A percentile compares a stretch with the other conserved stretches of the same genome.
Conservation (phyloP, 2,797 vertebrate species). For the Luscinia megarhynchos region DNA sequence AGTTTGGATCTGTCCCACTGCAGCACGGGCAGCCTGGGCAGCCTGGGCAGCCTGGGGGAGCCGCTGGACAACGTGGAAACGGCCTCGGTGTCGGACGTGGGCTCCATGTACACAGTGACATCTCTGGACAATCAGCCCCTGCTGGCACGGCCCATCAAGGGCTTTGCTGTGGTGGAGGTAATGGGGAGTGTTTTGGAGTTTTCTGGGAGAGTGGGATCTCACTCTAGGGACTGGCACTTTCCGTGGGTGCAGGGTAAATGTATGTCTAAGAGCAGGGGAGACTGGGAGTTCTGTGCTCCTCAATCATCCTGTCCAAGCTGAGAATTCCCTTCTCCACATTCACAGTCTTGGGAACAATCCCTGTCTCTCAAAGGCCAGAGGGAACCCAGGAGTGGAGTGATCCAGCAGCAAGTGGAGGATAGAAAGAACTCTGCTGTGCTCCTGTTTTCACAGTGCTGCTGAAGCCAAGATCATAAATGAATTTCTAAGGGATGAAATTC, state of each 20-base stretch:
- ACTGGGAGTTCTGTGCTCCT: neutral
- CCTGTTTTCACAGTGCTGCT: accelerated
- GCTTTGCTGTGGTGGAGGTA: conserved; percentile 98
- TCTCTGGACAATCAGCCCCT: conserved; percentile 88
- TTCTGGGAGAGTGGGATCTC: neutral
- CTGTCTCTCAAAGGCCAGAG: neutral
- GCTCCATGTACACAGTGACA: conserved; percentile 89
- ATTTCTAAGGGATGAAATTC: neutral
- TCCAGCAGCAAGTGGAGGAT: neutral
- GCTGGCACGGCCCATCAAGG: conserved; percentile 89
- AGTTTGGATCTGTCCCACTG: conserved; percentile 94
- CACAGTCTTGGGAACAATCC: accelerated
- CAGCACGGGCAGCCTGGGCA: conserved; percentile 94
- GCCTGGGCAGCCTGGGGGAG: conserved; percentile 92
- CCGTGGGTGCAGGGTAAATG: accelerated
- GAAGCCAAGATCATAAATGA: neutral
- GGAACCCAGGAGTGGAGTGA: neutral
- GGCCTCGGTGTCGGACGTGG: conserved; percentile 85
- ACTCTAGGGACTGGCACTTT: neutral
- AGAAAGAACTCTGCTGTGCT: neutral
- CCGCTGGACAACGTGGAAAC: conserved; percentile 88
- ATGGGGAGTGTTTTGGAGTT: neutral
- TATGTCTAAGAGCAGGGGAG: accelerated
- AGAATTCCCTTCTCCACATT: neutral
- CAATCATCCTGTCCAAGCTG: too few relatives aligned